Evolutionary conservation across 2,113 vertebrate genomes (phyloP), one percentile per base, ranked within the genome.

Genomic region (Trichechus manatus): DNA sequence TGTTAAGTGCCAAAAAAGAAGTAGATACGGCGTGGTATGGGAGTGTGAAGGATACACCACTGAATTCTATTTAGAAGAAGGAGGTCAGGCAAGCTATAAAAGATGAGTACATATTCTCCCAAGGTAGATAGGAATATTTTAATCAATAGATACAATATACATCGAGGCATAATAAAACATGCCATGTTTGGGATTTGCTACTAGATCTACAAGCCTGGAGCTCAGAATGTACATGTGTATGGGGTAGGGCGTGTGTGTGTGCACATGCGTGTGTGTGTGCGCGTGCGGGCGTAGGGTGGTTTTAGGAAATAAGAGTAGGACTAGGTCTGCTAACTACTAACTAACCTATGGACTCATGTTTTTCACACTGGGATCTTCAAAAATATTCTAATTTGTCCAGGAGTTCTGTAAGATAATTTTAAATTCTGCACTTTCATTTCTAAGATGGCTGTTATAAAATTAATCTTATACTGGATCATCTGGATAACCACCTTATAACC

Each of bases 371-470:
- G 14, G 20, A 66, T 25, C 23, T 4, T 59, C 68, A 44, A 79
- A 79, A 5, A 79, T 72, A 82, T 19, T 86, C 50, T 33, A 31
- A 94, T 70, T 33, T 22, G 13, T n/a, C 44, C 63, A 17, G 70
- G 47, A 92, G 4, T 31, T 29, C 1, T 44, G 1, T 66, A 80
- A n/a, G 11, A 10, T 80, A 80, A 94, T 64, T 47, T 39, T 42
- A 27, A 91, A 93, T 70, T 95, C 42, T 91, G 8, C 4, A 66
- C 17, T 70, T 90, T 88, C 89, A 94, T 61, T 96, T 87, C 47
- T 84, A 83, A 87, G n/a, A 63, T 68, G 77, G 61, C 56, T 25
- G 47, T 61, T 8, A 88, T 44, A 78, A 91, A 84, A 27, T 23
- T 68, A 70, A 27, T 33, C 7, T 93, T 86, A 68, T 79, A 86